These are phyloP conservation scores for Zaprionus taronus DNA, from an alignment of 1,140 invertebrate species.

Conservation along the genomic window DNA sequence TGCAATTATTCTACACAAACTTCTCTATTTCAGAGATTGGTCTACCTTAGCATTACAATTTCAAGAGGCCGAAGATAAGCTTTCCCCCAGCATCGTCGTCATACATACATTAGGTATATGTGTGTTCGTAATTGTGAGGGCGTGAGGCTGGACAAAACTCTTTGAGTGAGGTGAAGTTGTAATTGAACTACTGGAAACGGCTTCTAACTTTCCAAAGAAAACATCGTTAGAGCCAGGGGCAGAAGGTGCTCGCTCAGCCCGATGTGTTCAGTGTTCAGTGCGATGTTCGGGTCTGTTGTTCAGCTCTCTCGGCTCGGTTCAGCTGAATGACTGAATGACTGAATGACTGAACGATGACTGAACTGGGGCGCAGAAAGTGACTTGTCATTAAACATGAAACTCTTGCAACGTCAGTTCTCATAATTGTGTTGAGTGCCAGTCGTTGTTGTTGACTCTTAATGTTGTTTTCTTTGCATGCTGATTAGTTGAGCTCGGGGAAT, in stretches of 20 bases:
- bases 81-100: background rate
- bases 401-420: slow-evolving; percentile 82
- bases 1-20: background rate
- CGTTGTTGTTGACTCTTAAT: slow-evolving; percentile 82
- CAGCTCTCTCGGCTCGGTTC: slow-evolving; percentile 13
- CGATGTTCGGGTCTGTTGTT: slow-evolving; percentile 1
- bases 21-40: background rate
- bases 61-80: background rate
- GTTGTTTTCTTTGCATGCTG: slow-evolving; percentile 83
- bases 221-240: slow-evolving; percentile 63
- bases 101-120: background rate
- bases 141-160: slow-evolving; percentile 59
- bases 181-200: slow-evolving; percentile 81
- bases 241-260: slow-evolving; percentile 1
- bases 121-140: slow-evolving; percentile 2
- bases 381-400: slow-evolving; percentile 82
- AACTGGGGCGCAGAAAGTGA: slow-evolving; percentile 82
- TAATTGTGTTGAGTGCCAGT: slow-evolving; percentile 80
- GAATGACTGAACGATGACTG: slow-evolving; percentile 60
- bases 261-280: background rate
- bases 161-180: slow-evolving; percentile 74
- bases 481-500: slow-evolving; percentile 77
- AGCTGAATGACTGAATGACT: slow-evolving; percentile 63
- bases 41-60: background rate
- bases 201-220: slow-evolving; percentile 79